phyloP scores from a whole-genome alignment of 2,888 invertebrate genomes.

The Tetranychus piercei region DNA sequence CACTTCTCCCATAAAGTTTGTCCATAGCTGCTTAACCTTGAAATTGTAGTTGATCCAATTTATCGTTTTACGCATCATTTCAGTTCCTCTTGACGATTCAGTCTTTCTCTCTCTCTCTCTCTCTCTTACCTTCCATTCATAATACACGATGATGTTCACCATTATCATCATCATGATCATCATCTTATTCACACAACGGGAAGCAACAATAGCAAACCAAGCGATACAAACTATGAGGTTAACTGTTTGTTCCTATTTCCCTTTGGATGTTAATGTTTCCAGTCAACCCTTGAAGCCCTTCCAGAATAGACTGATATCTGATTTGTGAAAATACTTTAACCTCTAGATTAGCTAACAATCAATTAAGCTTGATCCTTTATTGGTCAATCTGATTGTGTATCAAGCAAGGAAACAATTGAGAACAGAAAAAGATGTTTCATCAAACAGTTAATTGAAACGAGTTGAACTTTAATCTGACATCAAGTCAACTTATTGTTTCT shows the following conservation, averaged over 20 bases:
- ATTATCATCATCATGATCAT: neutral
- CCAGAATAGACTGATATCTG: too few species aligned
- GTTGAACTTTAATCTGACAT: too few species aligned
- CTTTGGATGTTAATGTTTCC: neutral
- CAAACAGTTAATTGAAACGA: too few species aligned
- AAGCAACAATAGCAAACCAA: neutral
- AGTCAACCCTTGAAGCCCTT: too few species aligned
- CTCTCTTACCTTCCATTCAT: neutral
- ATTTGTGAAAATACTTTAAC: too few species aligned
- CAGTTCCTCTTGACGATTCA: neutral
- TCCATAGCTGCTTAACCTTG: constrained; percentile 1
- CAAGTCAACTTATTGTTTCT: too few species aligned
- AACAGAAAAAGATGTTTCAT: too few species aligned
- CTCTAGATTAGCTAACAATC: too few species aligned
- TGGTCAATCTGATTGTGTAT: too few species aligned
- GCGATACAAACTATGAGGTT: neutral
- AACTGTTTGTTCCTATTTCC: neutral
- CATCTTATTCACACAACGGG: neutral
- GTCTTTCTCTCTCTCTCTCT: neutral
- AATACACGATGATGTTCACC: neutral
- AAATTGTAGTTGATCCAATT: constrained; percentile 1
- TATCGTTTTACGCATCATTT: constrained; percentile 1
- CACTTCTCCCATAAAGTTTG: neutral
- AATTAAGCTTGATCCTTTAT: too few species aligned
- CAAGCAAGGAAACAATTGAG: too few species aligned